phyloP scores from a whole-genome alignment of 2,113 vertebrate genomes.

The Psephotus haematonotus region DNA sequence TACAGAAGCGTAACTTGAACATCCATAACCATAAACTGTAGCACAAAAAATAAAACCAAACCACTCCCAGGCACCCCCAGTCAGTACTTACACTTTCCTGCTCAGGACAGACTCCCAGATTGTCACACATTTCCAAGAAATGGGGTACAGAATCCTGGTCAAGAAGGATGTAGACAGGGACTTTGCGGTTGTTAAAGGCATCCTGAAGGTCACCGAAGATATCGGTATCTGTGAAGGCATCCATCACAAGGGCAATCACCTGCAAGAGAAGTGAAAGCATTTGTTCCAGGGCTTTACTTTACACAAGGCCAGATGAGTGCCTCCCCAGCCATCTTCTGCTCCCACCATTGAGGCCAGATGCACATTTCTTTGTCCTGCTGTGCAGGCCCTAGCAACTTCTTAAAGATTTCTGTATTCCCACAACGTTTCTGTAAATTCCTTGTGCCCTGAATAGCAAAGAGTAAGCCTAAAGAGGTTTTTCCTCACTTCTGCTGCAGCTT shows the following conservation, averaged over 20 bases:
- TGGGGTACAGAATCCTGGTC: conserved; percentile 82
- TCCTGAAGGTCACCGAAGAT: conserved; percentile 94
- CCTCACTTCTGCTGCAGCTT: not conserved
- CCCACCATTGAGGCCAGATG: not conserved
- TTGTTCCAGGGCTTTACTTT: not conserved
- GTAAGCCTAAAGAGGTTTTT: not conserved
- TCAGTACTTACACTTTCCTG: conserved; percentile 83
- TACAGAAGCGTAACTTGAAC: not conserved
- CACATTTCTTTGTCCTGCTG: not conserved
- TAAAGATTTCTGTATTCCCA: not conserved
- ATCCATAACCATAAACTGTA: not conserved
- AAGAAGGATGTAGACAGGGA: conserved; percentile 94
- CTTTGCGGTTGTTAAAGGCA: conserved; percentile 77
- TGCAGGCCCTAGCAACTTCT: not conserved
- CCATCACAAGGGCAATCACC: conserved; percentile 97
- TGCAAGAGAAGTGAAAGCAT: conserved; percentile 34
- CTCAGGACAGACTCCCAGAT: conserved; percentile 82
- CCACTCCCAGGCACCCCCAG: accelerated
- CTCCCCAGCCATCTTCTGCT: not conserved
- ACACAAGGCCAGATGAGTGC: not conserved
- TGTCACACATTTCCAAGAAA: conserved; percentile 93
- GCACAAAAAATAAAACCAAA: not conserved
- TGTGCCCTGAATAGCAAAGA: not conserved
- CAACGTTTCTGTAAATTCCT: not conserved
- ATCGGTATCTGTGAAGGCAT: conserved; percentile 93